Percentiles rank a stretch among this genome's conserved stretches.
Evolutionary conservation across 2,888 invertebrate species (phyloP).

Genomic region (Linhomoeus sp.): DNA sequence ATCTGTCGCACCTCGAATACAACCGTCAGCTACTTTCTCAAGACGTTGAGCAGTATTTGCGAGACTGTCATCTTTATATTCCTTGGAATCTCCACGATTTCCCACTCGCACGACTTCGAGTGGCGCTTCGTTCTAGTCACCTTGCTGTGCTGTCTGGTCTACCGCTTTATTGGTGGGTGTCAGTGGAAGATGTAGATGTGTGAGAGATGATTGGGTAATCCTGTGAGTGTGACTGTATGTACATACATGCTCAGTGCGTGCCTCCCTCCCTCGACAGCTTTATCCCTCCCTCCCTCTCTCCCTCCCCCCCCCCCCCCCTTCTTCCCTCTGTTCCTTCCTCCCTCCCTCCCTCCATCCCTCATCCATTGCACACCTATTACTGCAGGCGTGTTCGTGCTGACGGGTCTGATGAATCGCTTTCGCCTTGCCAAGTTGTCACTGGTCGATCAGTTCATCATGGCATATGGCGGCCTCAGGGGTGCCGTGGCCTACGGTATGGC

Average conservation of each 20-base stretch:
- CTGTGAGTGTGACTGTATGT: no score
- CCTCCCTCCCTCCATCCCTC: no score
- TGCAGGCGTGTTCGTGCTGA: slow-evolving; percentile 71
- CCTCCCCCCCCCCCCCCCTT: no score
- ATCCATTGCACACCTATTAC: no score
- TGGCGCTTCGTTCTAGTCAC: slow-evolving; percentile 80
- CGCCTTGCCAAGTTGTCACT: slow-evolving; percentile 79
- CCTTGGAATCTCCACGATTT: slow-evolving; percentile 48
- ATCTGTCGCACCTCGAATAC: slow-evolving; percentile 32
- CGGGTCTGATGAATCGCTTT: slow-evolving; percentile 73
- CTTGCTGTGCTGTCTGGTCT: slow-evolving; percentile 74
- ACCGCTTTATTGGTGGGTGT: slow-evolving; percentile 57
- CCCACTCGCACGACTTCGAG: slow-evolving; percentile 63
- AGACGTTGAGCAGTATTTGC: slow-evolving; percentile 88
- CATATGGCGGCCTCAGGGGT: slow-evolving; percentile 78
- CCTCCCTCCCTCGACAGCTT: no score
- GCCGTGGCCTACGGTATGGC: slow-evolving; percentile 87
- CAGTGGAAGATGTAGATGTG: no score
- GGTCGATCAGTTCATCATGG: slow-evolving; percentile 57
- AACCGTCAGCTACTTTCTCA: slow-evolving; percentile 65
- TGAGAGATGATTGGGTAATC: no score
- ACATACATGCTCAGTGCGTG: no score
- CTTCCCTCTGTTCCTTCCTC: no score
- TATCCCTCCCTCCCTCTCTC: no score
- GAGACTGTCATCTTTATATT: slow-evolving; percentile 99